Conservation (phyloP, 2,888 invertebrate species). For the Rosalia funebris region DNA sequence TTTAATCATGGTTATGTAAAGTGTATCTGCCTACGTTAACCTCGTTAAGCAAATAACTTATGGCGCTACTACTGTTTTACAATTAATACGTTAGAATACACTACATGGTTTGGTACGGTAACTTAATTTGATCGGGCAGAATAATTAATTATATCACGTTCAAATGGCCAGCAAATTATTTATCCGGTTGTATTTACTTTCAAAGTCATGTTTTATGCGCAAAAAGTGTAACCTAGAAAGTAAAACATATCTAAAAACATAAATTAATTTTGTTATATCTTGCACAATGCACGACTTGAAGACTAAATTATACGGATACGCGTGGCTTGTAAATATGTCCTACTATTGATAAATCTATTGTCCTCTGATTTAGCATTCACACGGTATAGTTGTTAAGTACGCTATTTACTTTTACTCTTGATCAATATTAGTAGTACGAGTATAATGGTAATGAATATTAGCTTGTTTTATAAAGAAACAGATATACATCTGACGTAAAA, state of each 20-base stretch:
- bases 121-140: background rate
- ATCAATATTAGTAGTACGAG: too few relatives aligned
- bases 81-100: background rate
- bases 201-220: slow-evolving; percentile 23
- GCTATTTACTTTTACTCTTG: background rate
- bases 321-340: background rate
- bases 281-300: slow-evolving; percentile 12
- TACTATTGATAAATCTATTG: background rate
- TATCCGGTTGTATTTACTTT: slow-evolving; percentile 21
- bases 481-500: too few relatives aligned
- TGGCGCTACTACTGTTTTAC: background rate
- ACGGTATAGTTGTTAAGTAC: background rate
- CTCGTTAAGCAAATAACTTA: background rate
- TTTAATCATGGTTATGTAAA: background rate
- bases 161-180: slow-evolving; percentile 11
- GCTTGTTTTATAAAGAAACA: too few relatives aligned
- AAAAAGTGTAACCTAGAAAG: slow-evolving; percentile 23
- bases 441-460: too few relatives aligned
- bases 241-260: slow-evolving; percentile 4
- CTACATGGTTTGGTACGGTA: background rate
- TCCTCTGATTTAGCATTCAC: background rate
- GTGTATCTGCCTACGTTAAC: background rate
- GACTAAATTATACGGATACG: background rate
- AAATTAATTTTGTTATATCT: slow-evolving; percentile 12
- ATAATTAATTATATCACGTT: slow-evolving; percentile 3